Conservation (phyloP, 2,888 invertebrate species). For the Hypomecis punctinalis region DNA sequence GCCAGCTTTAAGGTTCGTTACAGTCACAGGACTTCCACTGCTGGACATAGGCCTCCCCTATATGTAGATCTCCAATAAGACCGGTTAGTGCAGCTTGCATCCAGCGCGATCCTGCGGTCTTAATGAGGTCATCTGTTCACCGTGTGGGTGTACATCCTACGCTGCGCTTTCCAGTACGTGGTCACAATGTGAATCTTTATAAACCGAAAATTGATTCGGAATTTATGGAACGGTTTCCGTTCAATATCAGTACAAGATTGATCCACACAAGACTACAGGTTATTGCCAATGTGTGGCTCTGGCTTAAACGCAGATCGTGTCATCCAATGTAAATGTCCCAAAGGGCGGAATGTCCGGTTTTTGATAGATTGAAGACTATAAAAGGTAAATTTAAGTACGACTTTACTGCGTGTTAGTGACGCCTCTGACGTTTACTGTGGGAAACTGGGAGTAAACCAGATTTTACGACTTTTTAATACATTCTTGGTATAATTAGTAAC, state of each 20-base stretch:
- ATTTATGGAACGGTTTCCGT: too few relatives aligned
- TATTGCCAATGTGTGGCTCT: not conserved
- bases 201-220: too few relatives aligned
- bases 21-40: not conserved
- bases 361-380: conserved; percentile 35
- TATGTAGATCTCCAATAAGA: too few relatives aligned
- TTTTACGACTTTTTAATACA: conserved; percentile 43
- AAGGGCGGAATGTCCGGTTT: conserved; percentile 21
- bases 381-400: conserved; percentile 35
- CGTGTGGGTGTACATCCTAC: too few relatives aligned
- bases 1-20: not conserved
- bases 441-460: conserved; percentile 30
- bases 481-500: conserved; percentile 44
- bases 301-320: conserved; percentile 4
- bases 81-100: too few relatives aligned
- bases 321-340: conserved; percentile 7
- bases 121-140: too few relatives aligned
- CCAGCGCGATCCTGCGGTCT: too few relatives aligned
- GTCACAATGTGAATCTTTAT: too few relatives aligned
- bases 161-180: too few relatives aligned
- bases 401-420: conserved; percentile 40
- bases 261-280: too few relatives aligned
- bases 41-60: too few relatives aligned
- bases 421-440: conserved; percentile 42
- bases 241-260: too few relatives aligned